phyloP scores from a whole-genome alignment of 2,113 vertebrate species.

The Pomatorhinus ruficollis region DNA sequence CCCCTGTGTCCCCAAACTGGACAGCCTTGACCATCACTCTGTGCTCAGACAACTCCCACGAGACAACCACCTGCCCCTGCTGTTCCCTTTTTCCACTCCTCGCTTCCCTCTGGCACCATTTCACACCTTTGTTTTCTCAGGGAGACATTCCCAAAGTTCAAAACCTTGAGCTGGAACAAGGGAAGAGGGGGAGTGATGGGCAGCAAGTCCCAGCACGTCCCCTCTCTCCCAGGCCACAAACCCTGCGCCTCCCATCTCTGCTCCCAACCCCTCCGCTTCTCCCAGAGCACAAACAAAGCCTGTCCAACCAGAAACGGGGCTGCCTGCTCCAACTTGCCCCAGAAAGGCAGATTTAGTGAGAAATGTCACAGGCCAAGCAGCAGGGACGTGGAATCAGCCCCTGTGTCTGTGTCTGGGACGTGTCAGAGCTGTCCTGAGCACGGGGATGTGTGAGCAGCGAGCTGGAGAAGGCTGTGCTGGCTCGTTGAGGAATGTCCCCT shows the following conservation, averaged over 20 bases:
- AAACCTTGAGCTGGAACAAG: background rate
- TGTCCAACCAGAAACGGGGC: slow-evolving; percentile 68
- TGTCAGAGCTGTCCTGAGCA: background rate
- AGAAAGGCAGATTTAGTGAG: slow-evolving; percentile 32
- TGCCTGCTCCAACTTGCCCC: slow-evolving; percentile 67
- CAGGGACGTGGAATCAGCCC: background rate
- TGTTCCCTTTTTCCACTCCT: background rate
- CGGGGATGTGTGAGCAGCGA: background rate
- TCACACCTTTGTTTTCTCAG: background rate
- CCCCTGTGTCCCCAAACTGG: background rate
- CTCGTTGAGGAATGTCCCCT: background rate
- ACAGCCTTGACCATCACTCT: background rate
- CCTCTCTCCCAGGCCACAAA: slow-evolving; percentile 25
- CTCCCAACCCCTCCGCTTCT: background rate
- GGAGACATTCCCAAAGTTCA: slow-evolving; percentile 62
- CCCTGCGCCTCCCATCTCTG: slow-evolving; percentile 36
- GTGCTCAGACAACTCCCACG: background rate
- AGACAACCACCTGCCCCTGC: background rate
- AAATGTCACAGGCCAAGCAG: background rate
- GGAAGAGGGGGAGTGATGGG: background rate
- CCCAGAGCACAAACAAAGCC: slow-evolving; percentile 56
- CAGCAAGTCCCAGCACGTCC: slow-evolving; percentile 67
- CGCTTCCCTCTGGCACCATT: background rate
- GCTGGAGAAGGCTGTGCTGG: background rate
- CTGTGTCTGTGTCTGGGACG: background rate